Evolutionary conservation across 2,888 invertebrate genomes (phyloP), one percentile per base, ranked within the genome.

Genomic region (Apeira syringaria): DNA sequence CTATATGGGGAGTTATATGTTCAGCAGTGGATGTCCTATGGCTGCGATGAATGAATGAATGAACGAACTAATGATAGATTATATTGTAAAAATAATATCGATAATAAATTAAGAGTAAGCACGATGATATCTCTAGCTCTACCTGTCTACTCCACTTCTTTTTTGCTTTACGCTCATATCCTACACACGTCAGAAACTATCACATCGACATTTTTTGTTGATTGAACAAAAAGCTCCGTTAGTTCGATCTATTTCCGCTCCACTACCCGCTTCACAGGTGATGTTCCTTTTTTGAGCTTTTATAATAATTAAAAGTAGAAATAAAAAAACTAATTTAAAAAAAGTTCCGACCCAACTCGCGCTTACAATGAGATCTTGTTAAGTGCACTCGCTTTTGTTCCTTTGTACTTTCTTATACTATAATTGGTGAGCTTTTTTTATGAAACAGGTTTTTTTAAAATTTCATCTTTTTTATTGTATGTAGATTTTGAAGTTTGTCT

Each of bases 161-260:
- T 84, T 83, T 84, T 76, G 64, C 61, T 52, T 53, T 33, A 34
- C 60, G 67, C 74, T 72, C 78, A 78, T 74, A 84, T 83, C 78
- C 80, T 68, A 80, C 77, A 82, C 77, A 82, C 64, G 85, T 81
- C 83, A 64, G 70, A 57, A 75, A 72, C 69, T 79, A 83, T 86
- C 83, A 76, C 72, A 76, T 80, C 76, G 61, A 70, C 57, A 62
- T 72, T 83, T 54, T 85, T 84, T 87, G 75, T 83, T 56, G 65
- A 85, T 79, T n/a, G n/a, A n/a, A n/a, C n/a, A n/a, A 82, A 75
- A 72, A 49, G 63, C 68, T 56, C 86, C 87, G 88, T 87, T 88
- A 88, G 75, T 66, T 75, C 74, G 74, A 80, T 83, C 76, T 80
- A 75, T 88, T 88, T 88, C 86, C 86, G 87, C 86, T 74, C 74